Evolutionary conservation across 2,797 vertebrate genomes (phyloP).

Genomic region (Falco peregrinus): DNA sequence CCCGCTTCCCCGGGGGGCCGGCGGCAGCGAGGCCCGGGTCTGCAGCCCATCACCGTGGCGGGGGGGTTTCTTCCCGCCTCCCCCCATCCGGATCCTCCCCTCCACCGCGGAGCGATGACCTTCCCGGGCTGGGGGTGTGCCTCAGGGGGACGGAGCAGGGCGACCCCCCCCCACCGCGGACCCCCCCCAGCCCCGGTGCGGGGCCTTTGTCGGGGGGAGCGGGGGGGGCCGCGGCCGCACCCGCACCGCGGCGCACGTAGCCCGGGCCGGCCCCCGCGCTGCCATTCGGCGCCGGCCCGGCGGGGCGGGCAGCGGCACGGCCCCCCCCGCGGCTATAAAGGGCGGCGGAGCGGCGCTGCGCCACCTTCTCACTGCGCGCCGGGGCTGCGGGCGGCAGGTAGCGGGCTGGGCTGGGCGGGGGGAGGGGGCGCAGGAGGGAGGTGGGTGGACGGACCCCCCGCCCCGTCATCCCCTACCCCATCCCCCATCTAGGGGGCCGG

Average conservation of each 20-base stretch:
- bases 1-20: not conserved
- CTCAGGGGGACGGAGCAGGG: not conserved
- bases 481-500: no score
- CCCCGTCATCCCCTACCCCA: no score
- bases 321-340: slow-evolving; percentile 5
- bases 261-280: not conserved
- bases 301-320: not conserved
- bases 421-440: not conserved
- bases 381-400: slow-evolving; percentile 31
- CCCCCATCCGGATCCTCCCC: not conserved
- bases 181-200: no score
- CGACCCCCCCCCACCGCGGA: not conserved
- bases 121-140: no score
- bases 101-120: no score
- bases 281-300: not conserved
- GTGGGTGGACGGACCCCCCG: no score
- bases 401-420: not conserved
- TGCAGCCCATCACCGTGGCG: not conserved
- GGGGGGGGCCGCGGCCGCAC: not conserved
- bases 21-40: not conserved
- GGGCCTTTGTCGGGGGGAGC: not conserved
- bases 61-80: not conserved
- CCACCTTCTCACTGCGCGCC: slow-evolving; percentile 49
- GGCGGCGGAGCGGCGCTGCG: not conserved
- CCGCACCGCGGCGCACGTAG: slow-evolving; percentile 61